phyloP scores from a whole-genome alignment of 1,140 invertebrate genomes.

The Copidosoma floridanum region DNA sequence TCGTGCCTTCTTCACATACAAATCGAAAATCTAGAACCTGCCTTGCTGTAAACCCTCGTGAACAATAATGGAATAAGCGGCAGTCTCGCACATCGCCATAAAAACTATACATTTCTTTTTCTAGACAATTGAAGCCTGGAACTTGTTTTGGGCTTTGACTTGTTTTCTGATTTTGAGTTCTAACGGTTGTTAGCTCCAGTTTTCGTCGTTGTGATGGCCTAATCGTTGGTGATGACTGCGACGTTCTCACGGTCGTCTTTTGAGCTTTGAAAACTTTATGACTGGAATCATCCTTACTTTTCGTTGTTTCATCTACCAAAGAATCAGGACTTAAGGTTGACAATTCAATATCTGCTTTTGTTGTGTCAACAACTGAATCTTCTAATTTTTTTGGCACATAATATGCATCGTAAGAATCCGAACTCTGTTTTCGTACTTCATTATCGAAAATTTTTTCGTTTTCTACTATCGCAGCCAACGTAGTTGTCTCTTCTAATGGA shows the following conservation, averaged over 20 bases:
- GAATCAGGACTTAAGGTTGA: background rate
- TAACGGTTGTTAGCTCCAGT: conserved; percentile 7
- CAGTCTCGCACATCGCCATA: conserved; percentile 61
- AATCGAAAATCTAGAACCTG: conserved; percentile 63
- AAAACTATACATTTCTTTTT: conserved; percentile 59
- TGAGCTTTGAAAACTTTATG: background rate
- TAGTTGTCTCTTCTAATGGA: background rate
- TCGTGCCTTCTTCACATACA: conserved; percentile 61
- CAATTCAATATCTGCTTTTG: background rate
- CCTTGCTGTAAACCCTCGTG: conserved; percentile 57
- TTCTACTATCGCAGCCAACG: background rate
- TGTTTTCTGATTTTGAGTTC: conserved; percentile 7
- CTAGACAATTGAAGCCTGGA: conserved; percentile 58
- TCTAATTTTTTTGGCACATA: background rate
- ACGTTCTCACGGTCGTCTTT: conserved; percentile 9
- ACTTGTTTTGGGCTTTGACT: conserved; percentile 7
- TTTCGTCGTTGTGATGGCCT: conserved; percentile 1
- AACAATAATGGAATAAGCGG: conserved; percentile 63
- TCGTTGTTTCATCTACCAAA: background rate
- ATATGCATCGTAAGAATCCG: background rate
- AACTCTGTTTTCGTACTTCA: background rate
- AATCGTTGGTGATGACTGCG: too few species aligned
- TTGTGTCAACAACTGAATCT: background rate
- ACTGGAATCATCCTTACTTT: background rate
- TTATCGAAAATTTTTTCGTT: conserved; percentile 1